Conservation (phyloP, 2,113 vertebrate genomes). For the Scolopax mira region DNA sequence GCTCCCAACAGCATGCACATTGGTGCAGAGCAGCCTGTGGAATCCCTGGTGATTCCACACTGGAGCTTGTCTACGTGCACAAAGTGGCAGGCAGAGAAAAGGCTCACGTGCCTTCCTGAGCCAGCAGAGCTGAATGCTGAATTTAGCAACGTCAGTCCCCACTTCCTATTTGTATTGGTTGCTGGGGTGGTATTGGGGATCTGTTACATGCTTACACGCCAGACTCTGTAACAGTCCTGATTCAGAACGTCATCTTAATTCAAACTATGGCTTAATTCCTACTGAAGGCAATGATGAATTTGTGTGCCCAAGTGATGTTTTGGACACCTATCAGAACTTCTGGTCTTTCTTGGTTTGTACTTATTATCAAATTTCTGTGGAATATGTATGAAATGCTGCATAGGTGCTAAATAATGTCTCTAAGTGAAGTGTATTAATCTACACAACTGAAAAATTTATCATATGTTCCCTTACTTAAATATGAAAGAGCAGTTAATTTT, state of each 20-base stretch:
- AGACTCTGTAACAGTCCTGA: not conserved
- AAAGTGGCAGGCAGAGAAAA: not conserved
- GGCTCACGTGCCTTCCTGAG: not conserved
- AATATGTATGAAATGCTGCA: not conserved
- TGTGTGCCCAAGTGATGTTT: not conserved
- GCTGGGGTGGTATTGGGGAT: not conserved
- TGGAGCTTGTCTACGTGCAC: rapidly evolving
- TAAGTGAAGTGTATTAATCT: not conserved
- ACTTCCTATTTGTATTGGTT: not conserved
- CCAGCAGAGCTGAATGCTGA: not conserved
- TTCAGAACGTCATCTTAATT: not conserved
- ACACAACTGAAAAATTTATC: not conserved
- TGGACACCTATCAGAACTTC: not conserved
- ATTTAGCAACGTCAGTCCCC: not conserved
- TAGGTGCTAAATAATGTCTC: not conserved
- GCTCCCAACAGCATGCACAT: rapidly evolving
- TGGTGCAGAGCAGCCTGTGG: not conserved
- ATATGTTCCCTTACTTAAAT: not conserved
- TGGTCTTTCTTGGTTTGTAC: not conserved
- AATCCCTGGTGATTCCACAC: not conserved
- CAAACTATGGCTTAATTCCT: not conserved
- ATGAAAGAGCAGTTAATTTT: not conserved
- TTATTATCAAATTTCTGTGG: not conserved
- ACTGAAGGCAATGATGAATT: not conserved
- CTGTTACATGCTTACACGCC: not conserved